phyloP scores from a whole-genome alignment of 2,113 vertebrate genomes.

The Amia ocellicauda region DNA sequence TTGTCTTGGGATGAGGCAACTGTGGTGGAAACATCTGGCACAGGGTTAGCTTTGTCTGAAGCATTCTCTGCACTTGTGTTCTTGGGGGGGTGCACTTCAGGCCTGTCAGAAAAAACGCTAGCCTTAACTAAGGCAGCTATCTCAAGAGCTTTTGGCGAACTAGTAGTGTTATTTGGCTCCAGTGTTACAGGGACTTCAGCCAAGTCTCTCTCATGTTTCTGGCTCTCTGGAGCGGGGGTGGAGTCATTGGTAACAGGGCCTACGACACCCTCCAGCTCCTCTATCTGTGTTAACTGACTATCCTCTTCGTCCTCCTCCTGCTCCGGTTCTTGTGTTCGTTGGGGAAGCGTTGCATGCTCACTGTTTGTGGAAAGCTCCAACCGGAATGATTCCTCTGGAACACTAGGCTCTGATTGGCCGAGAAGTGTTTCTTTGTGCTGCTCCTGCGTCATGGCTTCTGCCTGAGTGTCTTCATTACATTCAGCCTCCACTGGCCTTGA shows the following conservation, averaged over 20 bases:
- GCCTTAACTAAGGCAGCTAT: conserved; percentile 10
- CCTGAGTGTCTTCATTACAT: conserved; percentile 33
- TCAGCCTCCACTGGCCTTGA: conserved; percentile 40
- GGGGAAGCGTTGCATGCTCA: conserved; percentile 47
- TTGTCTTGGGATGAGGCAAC: neutral
- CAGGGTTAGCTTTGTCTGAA: conserved; percentile 9
- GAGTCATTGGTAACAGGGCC: conserved; percentile 29
- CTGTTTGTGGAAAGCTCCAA: conserved; percentile 71
- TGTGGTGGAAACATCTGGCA: neutral
- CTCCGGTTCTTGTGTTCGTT: conserved; percentile 21
- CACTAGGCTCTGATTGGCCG: conserved; percentile 28
- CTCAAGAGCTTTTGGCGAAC: conserved; percentile 20
- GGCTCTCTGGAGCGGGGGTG: neutral
- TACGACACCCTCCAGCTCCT: conserved; percentile 40
- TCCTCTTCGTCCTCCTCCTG: conserved; percentile 51
- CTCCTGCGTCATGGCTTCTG: conserved; percentile 34
- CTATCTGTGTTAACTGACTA: conserved; percentile 72
- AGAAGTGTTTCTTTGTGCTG: conserved; percentile 29
- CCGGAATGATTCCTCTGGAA: conserved; percentile 55
- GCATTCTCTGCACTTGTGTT: neutral
- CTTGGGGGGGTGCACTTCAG: conserved; percentile 14
- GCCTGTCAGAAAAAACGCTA: conserved; percentile 5
- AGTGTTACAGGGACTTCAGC: neutral
- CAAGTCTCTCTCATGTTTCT: conserved; percentile 19
- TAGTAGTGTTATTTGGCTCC: conserved; percentile 7